Evolutionary conservation across 2,113 vertebrate genomes (phyloP).

Genomic region (Synodontis membranacea): DNA sequence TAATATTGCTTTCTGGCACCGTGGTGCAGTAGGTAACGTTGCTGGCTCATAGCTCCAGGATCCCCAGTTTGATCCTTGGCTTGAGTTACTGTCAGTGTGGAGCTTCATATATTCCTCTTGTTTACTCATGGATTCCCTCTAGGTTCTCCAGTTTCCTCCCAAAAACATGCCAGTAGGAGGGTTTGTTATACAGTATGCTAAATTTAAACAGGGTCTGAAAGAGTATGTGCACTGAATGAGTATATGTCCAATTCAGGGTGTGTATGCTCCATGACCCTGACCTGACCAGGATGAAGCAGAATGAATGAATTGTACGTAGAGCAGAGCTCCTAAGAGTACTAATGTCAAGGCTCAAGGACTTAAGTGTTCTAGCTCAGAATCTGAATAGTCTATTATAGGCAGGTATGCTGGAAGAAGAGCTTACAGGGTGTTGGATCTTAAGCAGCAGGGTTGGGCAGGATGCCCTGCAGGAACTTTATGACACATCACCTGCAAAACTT

Average conservation of each 20-base stretch:
- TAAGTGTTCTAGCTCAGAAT: background rate
- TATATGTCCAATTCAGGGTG: background rate
- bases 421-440: background rate
- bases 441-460: constrained; percentile 8
- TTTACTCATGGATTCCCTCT: background rate
- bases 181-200: background rate
- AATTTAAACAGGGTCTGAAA: background rate
- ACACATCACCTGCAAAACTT: constrained; percentile 42
- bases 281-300: no score
- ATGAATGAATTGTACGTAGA: background rate
- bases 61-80: background rate
- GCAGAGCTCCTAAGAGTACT: background rate
- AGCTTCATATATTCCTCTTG: background rate
- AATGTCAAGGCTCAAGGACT: background rate
- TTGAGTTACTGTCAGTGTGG: background rate
- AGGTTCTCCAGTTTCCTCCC: background rate
- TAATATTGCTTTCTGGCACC: background rate
- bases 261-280: background rate
- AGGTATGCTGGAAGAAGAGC: background rate
- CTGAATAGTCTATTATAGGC: background rate
- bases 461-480: background rate
- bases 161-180: background rate
- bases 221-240: background rate
- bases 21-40: background rate
- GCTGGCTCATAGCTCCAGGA: background rate